Percentiles rank a stretch among this genome's conserved stretches.
These are phyloP conservation scores for Tetropium fuscum DNA, from an alignment of 2,888 invertebrate species.

Conservation along the genomic window DNA sequence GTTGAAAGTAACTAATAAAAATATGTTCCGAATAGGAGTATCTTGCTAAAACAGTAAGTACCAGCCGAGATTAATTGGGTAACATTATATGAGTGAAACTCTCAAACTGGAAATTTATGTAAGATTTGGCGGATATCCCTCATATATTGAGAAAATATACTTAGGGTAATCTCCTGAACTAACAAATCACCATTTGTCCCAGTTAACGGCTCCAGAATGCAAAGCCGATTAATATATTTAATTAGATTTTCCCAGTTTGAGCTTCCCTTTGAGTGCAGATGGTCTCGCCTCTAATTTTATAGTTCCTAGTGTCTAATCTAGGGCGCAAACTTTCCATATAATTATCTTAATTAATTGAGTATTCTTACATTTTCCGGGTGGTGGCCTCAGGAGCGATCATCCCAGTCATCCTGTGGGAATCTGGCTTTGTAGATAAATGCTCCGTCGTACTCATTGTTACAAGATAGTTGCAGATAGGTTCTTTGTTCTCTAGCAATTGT, in stretches of 20 bases:
- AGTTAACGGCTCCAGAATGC: background rate
- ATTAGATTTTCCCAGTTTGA: background rate
- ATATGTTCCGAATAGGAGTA: too few species aligned
- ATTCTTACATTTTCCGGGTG: constrained; percentile 30
- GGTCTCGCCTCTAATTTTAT: constrained; percentile 11
- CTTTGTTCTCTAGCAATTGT: constrained; percentile 28
- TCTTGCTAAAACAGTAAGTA: too few species aligned
- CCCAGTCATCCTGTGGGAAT: constrained; percentile 27
- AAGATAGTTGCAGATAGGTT: constrained; percentile 26
- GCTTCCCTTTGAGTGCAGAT: background rate
- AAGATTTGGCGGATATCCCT: too few species aligned
- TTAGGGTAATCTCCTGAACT: too few species aligned
- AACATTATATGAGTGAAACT: too few species aligned
- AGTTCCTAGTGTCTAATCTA: constrained; percentile 16
- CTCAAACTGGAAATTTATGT: too few species aligned
- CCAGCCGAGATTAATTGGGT: too few species aligned
- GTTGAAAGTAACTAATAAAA: too few species aligned
- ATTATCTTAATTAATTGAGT: constrained; percentile 26
- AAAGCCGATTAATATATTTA: constrained; percentile 11
- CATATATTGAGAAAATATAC: too few species aligned
- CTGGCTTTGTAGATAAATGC: constrained; percentile 30
- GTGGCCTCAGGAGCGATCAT: constrained; percentile 22
- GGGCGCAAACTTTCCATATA: constrained; percentile 17
- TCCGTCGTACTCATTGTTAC: constrained; percentile 23
- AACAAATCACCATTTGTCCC: too few species aligned